A percentile compares a stretch with the other conserved stretches of the same genome.
These are phyloP conservation scores for Drosophila incognita DNA, from an alignment of 2,888 invertebrate species.

Conservation along the genomic window DNA sequence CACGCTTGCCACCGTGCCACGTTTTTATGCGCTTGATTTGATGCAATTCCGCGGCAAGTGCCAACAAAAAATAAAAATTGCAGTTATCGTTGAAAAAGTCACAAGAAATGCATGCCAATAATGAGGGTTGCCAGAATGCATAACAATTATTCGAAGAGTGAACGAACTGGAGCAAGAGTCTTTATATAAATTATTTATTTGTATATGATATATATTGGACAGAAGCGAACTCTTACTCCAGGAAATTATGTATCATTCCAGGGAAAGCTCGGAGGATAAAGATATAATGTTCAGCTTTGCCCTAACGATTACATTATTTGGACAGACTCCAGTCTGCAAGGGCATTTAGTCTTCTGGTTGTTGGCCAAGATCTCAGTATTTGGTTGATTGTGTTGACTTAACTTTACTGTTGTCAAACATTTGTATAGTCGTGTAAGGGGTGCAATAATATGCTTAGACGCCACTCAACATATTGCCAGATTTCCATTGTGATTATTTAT, in stretches of 20 bases:
- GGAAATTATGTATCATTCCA: too few species aligned
- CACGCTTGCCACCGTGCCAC: slow-evolving; percentile 26
- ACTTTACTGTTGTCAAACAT: neutral
- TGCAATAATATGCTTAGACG: slow-evolving; percentile 41
- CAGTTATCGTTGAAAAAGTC: slow-evolving; percentile 11
- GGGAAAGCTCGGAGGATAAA: too few species aligned
- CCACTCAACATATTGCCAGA: slow-evolving; percentile 47
- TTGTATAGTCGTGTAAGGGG: neutral
- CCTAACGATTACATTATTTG: neutral
- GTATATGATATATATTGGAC: too few species aligned
- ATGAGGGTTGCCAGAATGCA: slow-evolving; percentile 28
- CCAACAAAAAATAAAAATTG: slow-evolving; percentile 5
- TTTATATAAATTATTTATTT: neutral
- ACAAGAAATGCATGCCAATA: slow-evolving; percentile 31
- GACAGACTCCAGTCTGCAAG: neutral
- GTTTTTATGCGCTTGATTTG: slow-evolving; percentile 63
- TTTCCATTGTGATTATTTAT: slow-evolving; percentile 61
- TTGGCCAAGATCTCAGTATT: neutral
- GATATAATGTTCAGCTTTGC: neutral
- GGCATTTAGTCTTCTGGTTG: neutral
- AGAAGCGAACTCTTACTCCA: too few species aligned
- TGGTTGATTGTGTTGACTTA: neutral
- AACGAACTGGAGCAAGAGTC: slow-evolving; percentile 1
- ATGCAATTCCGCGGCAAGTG: slow-evolving; percentile 47
- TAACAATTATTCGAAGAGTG: slow-evolving; percentile 15